Evolutionary conservation across 1,140 invertebrate species (phyloP).

Genomic region (Hylaeus volcanicus): DNA sequence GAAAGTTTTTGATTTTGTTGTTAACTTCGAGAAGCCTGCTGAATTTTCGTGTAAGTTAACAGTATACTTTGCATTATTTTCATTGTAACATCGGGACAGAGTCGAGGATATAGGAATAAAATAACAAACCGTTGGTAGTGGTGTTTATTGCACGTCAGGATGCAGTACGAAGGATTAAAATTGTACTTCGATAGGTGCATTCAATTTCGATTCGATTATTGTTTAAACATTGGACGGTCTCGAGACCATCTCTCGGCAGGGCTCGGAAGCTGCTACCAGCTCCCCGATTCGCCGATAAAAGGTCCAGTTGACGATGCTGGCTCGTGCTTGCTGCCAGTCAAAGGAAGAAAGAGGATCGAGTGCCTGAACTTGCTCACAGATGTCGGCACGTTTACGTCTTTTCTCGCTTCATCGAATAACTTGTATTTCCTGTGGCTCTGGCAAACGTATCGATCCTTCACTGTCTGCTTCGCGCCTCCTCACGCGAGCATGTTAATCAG

Average conservation of each 20-base stretch:
- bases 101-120: too few species aligned
- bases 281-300: conserved; percentile 75
- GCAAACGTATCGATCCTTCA: conserved; percentile 9
- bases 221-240: conserved; percentile 8
- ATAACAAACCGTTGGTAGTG: too few species aligned
- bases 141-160: too few species aligned
- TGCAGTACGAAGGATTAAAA: too few species aligned
- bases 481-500: too few species aligned
- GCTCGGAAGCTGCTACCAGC: conserved; percentile 69
- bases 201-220: neutral
- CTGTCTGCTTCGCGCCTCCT: neutral
- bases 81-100: too few species aligned
- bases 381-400: conserved; percentile 74
- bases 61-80: too few species aligned
- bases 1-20: too few species aligned
- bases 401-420: neutral
- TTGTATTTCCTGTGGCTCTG: neutral
- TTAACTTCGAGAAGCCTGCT: neutral
- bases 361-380: conserved; percentile 76
- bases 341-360: conserved; percentile 67
- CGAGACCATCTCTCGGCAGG: conserved; percentile 76
- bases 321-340: conserved; percentile 55
- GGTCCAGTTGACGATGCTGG: conserved; percentile 58
- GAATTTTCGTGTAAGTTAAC: too few species aligned
- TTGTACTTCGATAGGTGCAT: too few species aligned